Evolutionary conservation across 2,113 vertebrate species (phyloP).

Genomic region (Perognathus longimembris): DNA sequence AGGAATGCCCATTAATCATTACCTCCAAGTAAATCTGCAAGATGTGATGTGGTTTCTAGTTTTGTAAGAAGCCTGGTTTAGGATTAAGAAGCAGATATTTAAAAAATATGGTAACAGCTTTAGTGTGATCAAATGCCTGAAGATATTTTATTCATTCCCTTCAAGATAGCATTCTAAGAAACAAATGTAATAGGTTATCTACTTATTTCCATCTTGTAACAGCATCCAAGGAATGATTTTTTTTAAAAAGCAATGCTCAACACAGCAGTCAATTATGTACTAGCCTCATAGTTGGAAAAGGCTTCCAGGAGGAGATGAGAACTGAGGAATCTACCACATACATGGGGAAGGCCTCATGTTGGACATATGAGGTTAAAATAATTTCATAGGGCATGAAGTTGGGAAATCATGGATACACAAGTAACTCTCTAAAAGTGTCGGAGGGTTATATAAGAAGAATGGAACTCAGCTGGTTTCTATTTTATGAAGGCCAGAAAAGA

Average conservation of each 20-base stretch:
- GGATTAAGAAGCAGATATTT: slow-evolving; percentile 12
- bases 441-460: slow-evolving; percentile 47
- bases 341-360: background rate
- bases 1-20: background rate
- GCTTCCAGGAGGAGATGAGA: background rate
- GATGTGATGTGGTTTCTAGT: background rate
- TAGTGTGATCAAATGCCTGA: background rate
- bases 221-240: background rate
- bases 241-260: background rate
- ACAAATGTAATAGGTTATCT: background rate
- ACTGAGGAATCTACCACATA: background rate
- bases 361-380: slow-evolving; percentile 30
- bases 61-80: slow-evolving; percentile 27
- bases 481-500: slow-evolving; percentile 54
- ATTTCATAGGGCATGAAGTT: slow-evolving; percentile 5
- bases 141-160: background rate
- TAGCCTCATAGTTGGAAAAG: background rate
- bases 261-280: background rate
- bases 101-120: slow-evolving; percentile 26
- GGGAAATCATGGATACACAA: slow-evolving; percentile 33
- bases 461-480: slow-evolving; percentile 57
- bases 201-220: background rate
- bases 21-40: slow-evolving; percentile 7
- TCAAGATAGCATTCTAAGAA: slow-evolving; percentile 1
- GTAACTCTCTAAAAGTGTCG: slow-evolving; percentile 44